Percentiles rank a stretch among this genome's conserved stretches.
Evolutionary conservation across 2,797 vertebrate species (phyloP).

Genomic region (Macroramphosus scolopax): DNA sequence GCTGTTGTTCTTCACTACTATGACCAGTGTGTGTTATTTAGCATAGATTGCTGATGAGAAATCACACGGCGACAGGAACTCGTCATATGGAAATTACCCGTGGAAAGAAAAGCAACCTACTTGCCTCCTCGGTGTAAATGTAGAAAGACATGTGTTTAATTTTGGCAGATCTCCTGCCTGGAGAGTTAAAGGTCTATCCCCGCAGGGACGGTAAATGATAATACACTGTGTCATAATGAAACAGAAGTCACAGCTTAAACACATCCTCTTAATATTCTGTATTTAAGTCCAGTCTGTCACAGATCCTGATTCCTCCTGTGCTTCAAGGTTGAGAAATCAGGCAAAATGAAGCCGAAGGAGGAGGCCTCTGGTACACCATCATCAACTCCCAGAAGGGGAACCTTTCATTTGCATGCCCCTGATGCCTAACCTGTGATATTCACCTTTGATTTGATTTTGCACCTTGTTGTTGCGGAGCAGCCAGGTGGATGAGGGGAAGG

Average conservation of each 20-base stretch:
- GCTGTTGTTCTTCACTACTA: not conserved
- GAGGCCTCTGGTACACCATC: slow-evolving; percentile 21
- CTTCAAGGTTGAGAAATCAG: slow-evolving; percentile 6
- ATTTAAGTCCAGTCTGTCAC: slow-evolving; percentile 6
- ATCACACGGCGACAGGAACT: not conserved
- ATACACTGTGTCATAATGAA: slow-evolving; percentile 4
- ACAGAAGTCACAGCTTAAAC: slow-evolving; percentile 10
- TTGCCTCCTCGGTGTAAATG: not conserved
- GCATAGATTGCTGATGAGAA: slow-evolving; percentile 1
- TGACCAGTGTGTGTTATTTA: not conserved
- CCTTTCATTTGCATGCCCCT: slow-evolving; percentile 48
- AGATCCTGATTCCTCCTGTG: slow-evolving; percentile 2
- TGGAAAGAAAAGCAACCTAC: slow-evolving; percentile 1
- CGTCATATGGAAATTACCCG: not conserved
- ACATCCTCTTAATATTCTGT: slow-evolving; percentile 14
- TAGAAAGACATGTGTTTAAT: not conserved
- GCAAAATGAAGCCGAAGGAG: not conserved
- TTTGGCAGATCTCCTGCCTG: slow-evolving; percentile 2
- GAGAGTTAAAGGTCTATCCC: not conserved
- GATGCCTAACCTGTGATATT: slow-evolving; percentile 35
- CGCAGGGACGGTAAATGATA: not conserved
- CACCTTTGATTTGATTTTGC: slow-evolving; percentile 52
- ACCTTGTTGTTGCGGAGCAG: slow-evolving; percentile 56
- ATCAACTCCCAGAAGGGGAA: slow-evolving; percentile 22
- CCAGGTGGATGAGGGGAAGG: slow-evolving; percentile 56